phyloP scores from a whole-genome alignment of 2,113 vertebrate genomes.

The Eulemur macaco region DNA sequence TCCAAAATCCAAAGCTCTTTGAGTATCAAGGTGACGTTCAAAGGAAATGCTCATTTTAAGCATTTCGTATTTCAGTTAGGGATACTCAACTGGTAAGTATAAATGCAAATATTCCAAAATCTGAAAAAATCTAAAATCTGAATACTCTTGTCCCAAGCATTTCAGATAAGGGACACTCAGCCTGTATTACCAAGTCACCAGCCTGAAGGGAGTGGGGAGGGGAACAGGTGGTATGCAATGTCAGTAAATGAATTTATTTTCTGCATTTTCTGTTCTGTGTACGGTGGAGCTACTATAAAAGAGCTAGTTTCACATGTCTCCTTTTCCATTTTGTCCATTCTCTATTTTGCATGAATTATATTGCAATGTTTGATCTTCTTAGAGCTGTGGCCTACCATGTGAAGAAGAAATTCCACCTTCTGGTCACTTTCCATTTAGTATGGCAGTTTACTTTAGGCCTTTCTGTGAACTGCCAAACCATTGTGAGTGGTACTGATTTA shows the following conservation, averaged over 20 bases:
- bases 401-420: neutral
- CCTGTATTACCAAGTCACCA: neutral
- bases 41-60: too few species aligned
- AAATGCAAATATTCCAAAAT: neutral
- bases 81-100: neutral
- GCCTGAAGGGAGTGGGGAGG: neutral
- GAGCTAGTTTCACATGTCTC: neutral
- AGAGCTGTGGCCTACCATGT: neutral
- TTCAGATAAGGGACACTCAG: neutral
- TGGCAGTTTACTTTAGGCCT: neutral
- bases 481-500: neutral
- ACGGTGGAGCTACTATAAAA: neutral
- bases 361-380: neutral
- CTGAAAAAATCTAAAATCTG: neutral
- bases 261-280: neutral
- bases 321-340: neutral
- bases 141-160: neutral
- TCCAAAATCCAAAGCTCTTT: neutral
- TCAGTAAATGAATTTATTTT: conserved; percentile 6
- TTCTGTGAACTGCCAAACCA: neutral
- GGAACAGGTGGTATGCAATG: neutral
- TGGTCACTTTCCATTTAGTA: neutral
- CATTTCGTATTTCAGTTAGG: neutral
- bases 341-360: conserved; percentile 19
- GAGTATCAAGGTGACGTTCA: too few species aligned